These are phyloP conservation scores for Aricia agestis DNA, from an alignment of 1,140 invertebrate species.

Conservation along the genomic window DNA sequence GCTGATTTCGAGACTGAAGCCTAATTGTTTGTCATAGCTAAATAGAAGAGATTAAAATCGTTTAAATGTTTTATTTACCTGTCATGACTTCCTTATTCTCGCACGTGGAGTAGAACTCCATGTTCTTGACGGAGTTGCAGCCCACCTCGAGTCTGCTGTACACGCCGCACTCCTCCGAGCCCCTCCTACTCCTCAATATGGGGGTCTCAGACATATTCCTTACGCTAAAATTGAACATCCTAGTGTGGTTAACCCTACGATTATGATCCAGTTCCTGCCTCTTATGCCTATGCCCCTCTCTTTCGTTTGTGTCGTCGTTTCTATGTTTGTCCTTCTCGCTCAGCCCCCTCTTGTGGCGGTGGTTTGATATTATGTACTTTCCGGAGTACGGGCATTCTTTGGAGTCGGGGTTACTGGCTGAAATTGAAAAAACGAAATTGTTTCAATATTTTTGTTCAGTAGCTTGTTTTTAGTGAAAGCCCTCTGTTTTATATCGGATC, in stretches of 20 bases:
- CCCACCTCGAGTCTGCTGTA: conserved; percentile 82
- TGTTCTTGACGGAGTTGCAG: conserved; percentile 82
- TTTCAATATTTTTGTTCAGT: too few species aligned
- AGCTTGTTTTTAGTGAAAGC: too few species aligned
- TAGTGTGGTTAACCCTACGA: conserved; percentile 62
- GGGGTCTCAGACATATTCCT: conserved; percentile 61
- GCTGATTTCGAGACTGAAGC: too few species aligned
- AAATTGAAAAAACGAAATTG: conserved; percentile 46
- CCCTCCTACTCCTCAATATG: conserved; percentile 53
- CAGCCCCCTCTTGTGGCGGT: conserved; percentile 60
- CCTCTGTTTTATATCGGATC: too few species aligned
- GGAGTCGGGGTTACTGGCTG: conserved; percentile 83
- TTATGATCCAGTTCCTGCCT: conserved; percentile 52
- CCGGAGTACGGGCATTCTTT: conserved; percentile 84
- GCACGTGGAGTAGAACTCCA: conserved; percentile 86
- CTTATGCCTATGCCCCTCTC: conserved; percentile 38
- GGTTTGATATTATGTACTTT: conserved; percentile 82
- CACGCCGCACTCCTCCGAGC: conserved; percentile 54
- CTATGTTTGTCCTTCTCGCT: conserved; percentile 32
- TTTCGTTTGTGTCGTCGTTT: conserved; percentile 19
- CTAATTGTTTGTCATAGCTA: too few species aligned
- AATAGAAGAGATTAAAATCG: too few species aligned
- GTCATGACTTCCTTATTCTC: conserved; percentile 78
- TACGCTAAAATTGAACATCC: conserved; percentile 69
- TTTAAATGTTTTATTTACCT: conserved; percentile 40